These are phyloP conservation scores for Cephus nigrinus DNA, from an alignment of 2,888 invertebrate species.

Conservation along the genomic window DNA sequence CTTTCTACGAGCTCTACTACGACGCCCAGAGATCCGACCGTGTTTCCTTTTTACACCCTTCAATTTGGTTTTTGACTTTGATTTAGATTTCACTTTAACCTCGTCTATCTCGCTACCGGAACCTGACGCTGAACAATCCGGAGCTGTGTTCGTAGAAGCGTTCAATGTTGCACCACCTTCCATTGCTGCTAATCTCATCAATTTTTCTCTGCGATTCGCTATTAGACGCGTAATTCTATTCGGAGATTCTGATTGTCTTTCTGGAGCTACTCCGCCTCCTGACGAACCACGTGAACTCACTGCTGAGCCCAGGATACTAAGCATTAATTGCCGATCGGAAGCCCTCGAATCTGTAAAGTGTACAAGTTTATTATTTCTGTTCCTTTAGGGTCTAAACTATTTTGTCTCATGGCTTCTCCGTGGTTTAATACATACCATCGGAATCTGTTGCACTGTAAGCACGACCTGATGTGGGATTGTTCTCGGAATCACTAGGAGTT, in stretches of 20 bases:
- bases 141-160: constrained; percentile 24
- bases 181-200: constrained; percentile 71
- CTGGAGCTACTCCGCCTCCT: constrained; percentile 44
- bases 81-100: constrained; percentile 34
- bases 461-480: constrained; percentile 52
- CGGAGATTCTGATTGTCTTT: constrained; percentile 67
- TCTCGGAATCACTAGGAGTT: constrained; percentile 54
- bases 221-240: constrained; percentile 81
- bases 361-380: not conserved
- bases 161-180: constrained; percentile 39
- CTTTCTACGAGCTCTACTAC: constrained; percentile 46
- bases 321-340: constrained; percentile 51
- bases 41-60: constrained; percentile 54
- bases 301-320: constrained; percentile 47
- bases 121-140: constrained; percentile 28
- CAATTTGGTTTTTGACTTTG: constrained; percentile 48
- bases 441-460: constrained; percentile 65
- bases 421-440: constrained; percentile 44
- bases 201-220: constrained; percentile 77
- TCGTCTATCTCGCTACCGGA: constrained; percentile 17
- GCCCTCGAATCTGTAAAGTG: constrained; percentile 44
- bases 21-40: constrained; percentile 29
- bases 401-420: not conserved
- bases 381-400: not conserved
- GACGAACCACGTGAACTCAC: constrained; percentile 39